Evolutionary conservation across 1,140 invertebrate genomes (phyloP).

Genomic region (Drosophila willistoni): DNA sequence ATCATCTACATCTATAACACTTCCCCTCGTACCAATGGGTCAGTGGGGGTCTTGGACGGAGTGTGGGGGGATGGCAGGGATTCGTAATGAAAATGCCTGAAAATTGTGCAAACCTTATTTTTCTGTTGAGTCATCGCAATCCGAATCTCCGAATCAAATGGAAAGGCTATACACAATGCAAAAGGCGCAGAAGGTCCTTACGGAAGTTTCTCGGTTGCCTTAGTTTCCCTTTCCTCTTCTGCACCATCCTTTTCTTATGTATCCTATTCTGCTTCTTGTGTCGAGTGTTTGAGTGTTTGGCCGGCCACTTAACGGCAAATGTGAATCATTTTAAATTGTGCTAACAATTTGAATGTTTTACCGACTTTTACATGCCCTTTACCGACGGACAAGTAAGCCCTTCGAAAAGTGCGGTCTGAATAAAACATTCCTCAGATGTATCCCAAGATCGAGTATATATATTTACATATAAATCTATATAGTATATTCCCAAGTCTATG

Average conservation of each 20-base stretch:
- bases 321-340: slow-evolving; percentile 79
- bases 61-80: background rate
- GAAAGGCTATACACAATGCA: background rate
- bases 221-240: slow-evolving; percentile 25
- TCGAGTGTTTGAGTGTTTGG: slow-evolving; percentile 33
- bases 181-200: slow-evolving; percentile 10
- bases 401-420: too few relatives aligned
- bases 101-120: slow-evolving; percentile 40
- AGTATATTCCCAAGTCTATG: too few relatives aligned
- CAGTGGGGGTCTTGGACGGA: too few relatives aligned
- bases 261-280: background rate
- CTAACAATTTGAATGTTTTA: background rate
- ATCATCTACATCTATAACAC: slow-evolving; percentile 21
- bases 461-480: too few relatives aligned
- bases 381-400: background rate
- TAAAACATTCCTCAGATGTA: too few relatives aligned
- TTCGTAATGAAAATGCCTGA: slow-evolving; percentile 55
- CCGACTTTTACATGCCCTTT: background rate
- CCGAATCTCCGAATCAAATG: slow-evolving; percentile 7
- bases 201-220: slow-evolving; percentile 29
- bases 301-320: slow-evolving; percentile 71
- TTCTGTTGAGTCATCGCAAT: slow-evolving; percentile 48
- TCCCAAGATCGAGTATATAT: too few relatives aligned
- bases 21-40: too few relatives aligned
- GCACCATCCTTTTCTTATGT: slow-evolving; percentile 11